Evolutionary conservation across 2,797 vertebrate genomes (phyloP), one percentile per base, ranked within the genome.

Genomic region (Cygnus olor): DNA sequence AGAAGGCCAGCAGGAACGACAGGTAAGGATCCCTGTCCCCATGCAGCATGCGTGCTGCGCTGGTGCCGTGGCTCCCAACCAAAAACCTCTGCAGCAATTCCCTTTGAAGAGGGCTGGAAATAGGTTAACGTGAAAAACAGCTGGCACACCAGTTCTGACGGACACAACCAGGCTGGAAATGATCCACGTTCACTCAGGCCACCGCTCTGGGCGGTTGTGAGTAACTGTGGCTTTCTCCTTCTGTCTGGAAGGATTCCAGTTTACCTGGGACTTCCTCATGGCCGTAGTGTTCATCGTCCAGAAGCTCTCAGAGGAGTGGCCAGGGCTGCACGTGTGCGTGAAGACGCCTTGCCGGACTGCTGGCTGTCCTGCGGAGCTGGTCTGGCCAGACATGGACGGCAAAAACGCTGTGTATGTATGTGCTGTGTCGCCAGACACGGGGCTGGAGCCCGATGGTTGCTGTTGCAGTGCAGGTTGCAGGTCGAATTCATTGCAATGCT

Each of bases 231-330:
- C 2, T 1, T 44, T 80, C 38, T 78, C 57, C 45, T 89, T 70
- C 85, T 61, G 25, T 42, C 51, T 34, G 72, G 61, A 83, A 97
- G 98, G 95, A 76, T 98, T 98, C 79, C 95, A 78, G 45, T 82
- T 90, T 56, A 34, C 85, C 24, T 98, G 98, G 98, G 97, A 97
- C 72, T 97, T 98, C 78, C 95, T 98, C 27, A 85, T 97, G 93
- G 80, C 94, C 0, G 90, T 97, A 27, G 97, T 98, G 93, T 93
- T 51, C 56, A 97, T 96, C 65, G 11, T 97, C 83, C 92, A 91
- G 86, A 89, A 95, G 85, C 96, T 98, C 0, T 80, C 97, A 0
- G 94, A 97, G 68, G 98, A 98, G 95, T 98, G 98, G 98, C 98
- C 97, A 0, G 98, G 98, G 38, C 96, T 98, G 88, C 97, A 97